Conservation (phyloP, 1,140 invertebrate genomes). For the Venturia canescens region DNA sequence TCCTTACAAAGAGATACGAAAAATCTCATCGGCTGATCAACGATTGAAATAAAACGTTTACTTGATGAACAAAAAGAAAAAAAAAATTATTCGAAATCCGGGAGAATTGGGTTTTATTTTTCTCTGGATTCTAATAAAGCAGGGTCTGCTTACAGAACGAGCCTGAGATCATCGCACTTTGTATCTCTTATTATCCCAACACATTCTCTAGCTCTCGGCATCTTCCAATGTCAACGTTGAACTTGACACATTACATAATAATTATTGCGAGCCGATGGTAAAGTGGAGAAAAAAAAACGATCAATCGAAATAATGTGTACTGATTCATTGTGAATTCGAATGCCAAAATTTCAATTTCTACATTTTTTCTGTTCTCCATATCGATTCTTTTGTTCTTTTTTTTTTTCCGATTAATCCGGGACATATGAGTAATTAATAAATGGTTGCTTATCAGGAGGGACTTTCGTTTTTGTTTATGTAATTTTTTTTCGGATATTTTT, state of each 20-base stretch:
- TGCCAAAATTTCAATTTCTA: not conserved
- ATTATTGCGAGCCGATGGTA: not conserved
- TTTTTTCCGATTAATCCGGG: slow-evolving; percentile 22
- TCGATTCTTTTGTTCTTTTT: not conserved
- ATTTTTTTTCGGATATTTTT: not conserved
- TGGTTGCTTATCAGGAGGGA: slow-evolving; percentile 20
- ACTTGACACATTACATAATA: not conserved
- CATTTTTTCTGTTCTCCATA: slow-evolving; percentile 5
- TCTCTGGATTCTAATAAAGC: not conserved
- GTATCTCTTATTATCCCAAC: not conserved
- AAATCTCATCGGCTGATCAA: slow-evolving; percentile 12
- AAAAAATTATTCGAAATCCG: not conserved
- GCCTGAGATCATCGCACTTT: slow-evolving; percentile 6
- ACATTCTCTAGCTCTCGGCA: not conserved
- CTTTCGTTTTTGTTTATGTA: slow-evolving; percentile 5
- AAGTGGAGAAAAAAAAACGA: not conserved
- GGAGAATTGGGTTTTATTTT: not conserved
- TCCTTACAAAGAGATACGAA: slow-evolving; percentile 26
- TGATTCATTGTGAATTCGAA: slow-evolving; percentile 39
- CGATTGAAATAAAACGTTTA: not conserved
- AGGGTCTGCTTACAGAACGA: not conserved
- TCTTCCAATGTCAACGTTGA: slow-evolving; percentile 29
- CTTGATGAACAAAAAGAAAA: not conserved
- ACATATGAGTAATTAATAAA: slow-evolving; percentile 36
- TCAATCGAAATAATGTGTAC: slow-evolving; percentile 46